phyloP scores from a whole-genome alignment of 2,888 invertebrate genomes.

The Neuroscelio doddi region DNA sequence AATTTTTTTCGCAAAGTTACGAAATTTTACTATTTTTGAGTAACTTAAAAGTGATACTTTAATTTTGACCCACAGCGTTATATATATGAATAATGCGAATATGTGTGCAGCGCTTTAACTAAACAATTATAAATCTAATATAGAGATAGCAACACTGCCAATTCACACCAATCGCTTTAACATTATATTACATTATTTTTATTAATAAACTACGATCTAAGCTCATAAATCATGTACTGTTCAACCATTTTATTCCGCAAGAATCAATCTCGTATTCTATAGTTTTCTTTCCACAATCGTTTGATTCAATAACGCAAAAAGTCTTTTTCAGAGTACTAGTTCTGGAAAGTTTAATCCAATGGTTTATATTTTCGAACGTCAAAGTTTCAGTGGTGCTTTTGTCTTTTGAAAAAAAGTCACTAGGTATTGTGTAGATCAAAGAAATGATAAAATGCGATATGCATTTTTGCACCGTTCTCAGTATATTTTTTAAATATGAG shows the following conservation, averaged over 20 bases:
- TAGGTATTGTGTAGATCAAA: slow-evolving; percentile 74
- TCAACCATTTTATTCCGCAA: slow-evolving; percentile 10
- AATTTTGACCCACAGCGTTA: too few relatives aligned
- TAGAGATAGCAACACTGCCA: too few relatives aligned
- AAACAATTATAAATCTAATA: too few relatives aligned
- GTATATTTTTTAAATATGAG: slow-evolving; percentile 72
- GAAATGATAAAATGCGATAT: slow-evolving; percentile 73
- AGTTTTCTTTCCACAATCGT: neutral
- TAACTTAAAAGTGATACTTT: too few relatives aligned
- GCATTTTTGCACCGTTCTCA: slow-evolving; percentile 72
- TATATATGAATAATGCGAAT: too few relatives aligned
- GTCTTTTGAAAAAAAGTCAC: slow-evolving; percentile 72
- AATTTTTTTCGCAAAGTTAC: too few relatives aligned
- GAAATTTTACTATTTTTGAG: too few relatives aligned
- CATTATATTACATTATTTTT: too few relatives aligned
- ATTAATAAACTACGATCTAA: too few relatives aligned
- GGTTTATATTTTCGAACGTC: slow-evolving; percentile 59
- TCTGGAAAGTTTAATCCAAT: slow-evolving; percentile 66
- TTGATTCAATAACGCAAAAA: slow-evolving; percentile 38
- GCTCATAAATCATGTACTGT: too few relatives aligned
- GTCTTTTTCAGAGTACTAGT: slow-evolving; percentile 27
- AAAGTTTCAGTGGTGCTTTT: slow-evolving; percentile 25
- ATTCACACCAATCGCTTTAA: too few relatives aligned
- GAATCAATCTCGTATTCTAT: neutral
- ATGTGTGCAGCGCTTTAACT: too few relatives aligned